Evolutionary conservation across 2,888 invertebrate species (phyloP).

Genomic region (Oxytorus armatus): DNA sequence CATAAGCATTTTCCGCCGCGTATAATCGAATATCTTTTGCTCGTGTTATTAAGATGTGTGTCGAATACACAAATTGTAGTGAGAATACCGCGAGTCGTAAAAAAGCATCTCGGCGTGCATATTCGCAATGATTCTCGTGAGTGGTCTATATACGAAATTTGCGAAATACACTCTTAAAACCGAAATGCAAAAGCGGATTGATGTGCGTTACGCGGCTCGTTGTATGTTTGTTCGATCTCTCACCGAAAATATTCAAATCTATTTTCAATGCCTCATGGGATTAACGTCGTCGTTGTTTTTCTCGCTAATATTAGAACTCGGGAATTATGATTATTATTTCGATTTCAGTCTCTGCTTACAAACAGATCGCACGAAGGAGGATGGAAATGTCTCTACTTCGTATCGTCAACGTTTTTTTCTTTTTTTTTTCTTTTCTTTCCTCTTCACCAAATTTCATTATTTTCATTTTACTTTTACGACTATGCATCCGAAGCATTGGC

Average conservation of each 20-base stretch:
- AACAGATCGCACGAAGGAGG: background rate
- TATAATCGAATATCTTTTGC: background rate
- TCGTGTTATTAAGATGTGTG: background rate
- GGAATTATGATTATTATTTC: conserved; percentile 43
- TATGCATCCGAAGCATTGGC: too few relatives aligned
- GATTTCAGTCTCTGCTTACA: background rate
- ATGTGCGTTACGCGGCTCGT: background rate
- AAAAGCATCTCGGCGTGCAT: too few relatives aligned
- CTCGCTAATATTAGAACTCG: conserved; percentile 60
- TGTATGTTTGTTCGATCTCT: conserved; percentile 59
- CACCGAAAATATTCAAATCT: conserved; percentile 63
- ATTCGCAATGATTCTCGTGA: too few relatives aligned
- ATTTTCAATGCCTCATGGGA: conserved; percentile 63
- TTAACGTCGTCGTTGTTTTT: conserved; percentile 44
- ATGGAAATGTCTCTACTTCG: background rate
- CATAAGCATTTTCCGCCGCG: background rate
- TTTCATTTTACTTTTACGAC: too few relatives aligned
- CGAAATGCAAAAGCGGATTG: background rate
- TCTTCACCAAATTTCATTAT: too few relatives aligned
- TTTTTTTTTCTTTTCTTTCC: too few relatives aligned
- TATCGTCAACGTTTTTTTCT: too few relatives aligned
- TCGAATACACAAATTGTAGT: too few relatives aligned
- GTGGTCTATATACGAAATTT: too few relatives aligned
- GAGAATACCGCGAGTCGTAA: too few relatives aligned
- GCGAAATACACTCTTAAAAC: too few relatives aligned